A percentile compares a stretch with the other conserved stretches of the same genome.
Evolutionary conservation across 2,113 vertebrate genomes (phyloP).

Genomic region (Tinamus guttatus): DNA sequence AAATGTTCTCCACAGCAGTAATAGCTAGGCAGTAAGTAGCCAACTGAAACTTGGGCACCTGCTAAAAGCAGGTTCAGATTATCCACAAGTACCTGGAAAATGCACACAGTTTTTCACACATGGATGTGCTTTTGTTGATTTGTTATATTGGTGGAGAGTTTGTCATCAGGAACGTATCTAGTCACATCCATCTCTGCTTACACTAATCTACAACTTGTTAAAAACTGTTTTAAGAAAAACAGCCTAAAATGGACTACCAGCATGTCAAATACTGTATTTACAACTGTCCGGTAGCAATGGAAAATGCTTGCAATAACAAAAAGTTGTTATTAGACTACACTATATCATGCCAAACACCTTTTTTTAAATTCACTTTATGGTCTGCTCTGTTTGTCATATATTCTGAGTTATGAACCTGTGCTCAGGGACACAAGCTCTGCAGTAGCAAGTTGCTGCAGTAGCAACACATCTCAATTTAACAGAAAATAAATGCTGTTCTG

Average conservation of each 20-base stretch:
- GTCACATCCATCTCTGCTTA: background rate
- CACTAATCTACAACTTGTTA: background rate
- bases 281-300: background rate
- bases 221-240: background rate
- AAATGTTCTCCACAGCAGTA: constrained; percentile 42
- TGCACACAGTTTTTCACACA: background rate
- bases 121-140: background rate
- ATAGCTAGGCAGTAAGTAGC: constrained; percentile 28
- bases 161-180: background rate
- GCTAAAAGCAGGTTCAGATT: constrained; percentile 55
- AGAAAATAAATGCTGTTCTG: background rate
- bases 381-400: background rate
- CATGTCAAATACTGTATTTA: background rate
- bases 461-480: background rate
- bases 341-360: background rate
- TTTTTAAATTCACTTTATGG: background rate
- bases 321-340: background rate
- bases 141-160: constrained; percentile 18
- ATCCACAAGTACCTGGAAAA: constrained; percentile 38
- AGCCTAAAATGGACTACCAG: background rate
- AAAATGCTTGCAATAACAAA: background rate
- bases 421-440: background rate
- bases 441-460: background rate
- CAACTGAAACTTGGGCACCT: constrained; percentile 49
- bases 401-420: background rate